These are phyloP conservation scores for Bimastos eiseni DNA, from an alignment of 2,888 invertebrate species.

Conservation along the genomic window DNA sequence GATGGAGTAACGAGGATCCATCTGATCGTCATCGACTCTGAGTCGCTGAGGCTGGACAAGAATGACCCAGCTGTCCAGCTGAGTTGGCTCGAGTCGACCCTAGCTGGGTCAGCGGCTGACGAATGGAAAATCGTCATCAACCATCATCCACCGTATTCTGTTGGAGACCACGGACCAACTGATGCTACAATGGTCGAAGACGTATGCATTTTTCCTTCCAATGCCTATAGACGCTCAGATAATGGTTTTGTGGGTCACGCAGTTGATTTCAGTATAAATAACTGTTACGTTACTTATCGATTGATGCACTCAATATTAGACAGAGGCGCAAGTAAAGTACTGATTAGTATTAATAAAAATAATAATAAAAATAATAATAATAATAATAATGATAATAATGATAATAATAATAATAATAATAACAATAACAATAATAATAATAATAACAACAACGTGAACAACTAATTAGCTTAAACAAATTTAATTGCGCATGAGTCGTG, in stretches of 20 bases:
- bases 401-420: too few relatives aligned
- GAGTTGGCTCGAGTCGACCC: slow-evolving; percentile 28
- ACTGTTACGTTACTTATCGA: too few relatives aligned
- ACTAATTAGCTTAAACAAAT: too few relatives aligned
- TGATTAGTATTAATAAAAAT: too few relatives aligned
- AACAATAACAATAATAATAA: too few relatives aligned
- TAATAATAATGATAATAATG: too few relatives aligned
- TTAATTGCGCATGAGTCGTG: too few relatives aligned
- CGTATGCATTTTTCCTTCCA: neutral
- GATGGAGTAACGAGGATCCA: slow-evolving; percentile 22
- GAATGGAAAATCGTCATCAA: slow-evolving; percentile 36
- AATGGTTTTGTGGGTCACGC: too few relatives aligned
- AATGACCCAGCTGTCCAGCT: slow-evolving; percentile 25
- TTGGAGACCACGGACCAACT: slow-evolving; percentile 30
- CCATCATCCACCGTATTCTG: slow-evolving; percentile 33
- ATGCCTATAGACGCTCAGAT: neutral
- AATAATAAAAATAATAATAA: too few relatives aligned
- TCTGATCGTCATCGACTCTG: slow-evolving; percentile 24
- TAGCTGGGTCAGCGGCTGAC: slow-evolving; percentile 27
- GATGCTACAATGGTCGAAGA: neutral
- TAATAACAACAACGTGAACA: neutral
- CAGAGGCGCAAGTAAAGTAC: too few relatives aligned
- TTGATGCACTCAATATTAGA: too few relatives aligned
- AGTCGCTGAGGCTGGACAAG: neutral
- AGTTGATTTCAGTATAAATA: too few relatives aligned